Base-by-base conservation (phyloP, 2,113 vertebrate species). In the Bubalus kerabau region DNA sequence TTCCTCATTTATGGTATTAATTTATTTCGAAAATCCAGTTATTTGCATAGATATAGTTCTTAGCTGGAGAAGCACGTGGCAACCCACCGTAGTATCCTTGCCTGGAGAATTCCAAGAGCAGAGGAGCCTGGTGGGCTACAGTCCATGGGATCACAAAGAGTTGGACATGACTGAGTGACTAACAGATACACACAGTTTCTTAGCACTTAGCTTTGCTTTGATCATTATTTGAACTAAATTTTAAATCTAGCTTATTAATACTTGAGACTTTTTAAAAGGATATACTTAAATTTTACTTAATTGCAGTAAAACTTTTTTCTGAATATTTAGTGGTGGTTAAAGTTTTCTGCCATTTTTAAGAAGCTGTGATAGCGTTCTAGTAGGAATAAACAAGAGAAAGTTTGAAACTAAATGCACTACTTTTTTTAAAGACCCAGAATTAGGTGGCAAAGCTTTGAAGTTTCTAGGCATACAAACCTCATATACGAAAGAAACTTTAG, bases 1-100 rank as follows among this genome's bases (percentile, higher is more conserved):
- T 92, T 96, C 50, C 17, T 96, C 40, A 50, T 94, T 96, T 86
- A 81, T 50, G 40, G 26, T 52, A 82, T 90, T 87, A 28, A 90
- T 85, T 94, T 14, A 43, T 67, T 94, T 85, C 5, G 15, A 67
- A 97, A 78, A 59, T 48, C 89, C 17, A 88, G 19, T 24, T 78
- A 91, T 92, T 82, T 96, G 48, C 19, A 87, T 87, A 57, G 52
- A 67, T 71, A 85, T 84, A 86, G 30, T 48, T 89, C 64, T 71
- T 71, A 71, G 64, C 64, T 71, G n/a, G 64, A 36, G 64, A 71
- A 71, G 64, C 0, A 0, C 9, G 12, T 36, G n/a, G n/a, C n/a
- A 71, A 23, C 10, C 64, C 64, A 71, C 19, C 64, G 9, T 21
- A 36, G n/a, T 36, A 71, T 36, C 64, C 4, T 71, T 71, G n/a